Evolutionary conservation across 2,797 vertebrate species (phyloP).

Genomic region (Furcifer pardalis): DNA sequence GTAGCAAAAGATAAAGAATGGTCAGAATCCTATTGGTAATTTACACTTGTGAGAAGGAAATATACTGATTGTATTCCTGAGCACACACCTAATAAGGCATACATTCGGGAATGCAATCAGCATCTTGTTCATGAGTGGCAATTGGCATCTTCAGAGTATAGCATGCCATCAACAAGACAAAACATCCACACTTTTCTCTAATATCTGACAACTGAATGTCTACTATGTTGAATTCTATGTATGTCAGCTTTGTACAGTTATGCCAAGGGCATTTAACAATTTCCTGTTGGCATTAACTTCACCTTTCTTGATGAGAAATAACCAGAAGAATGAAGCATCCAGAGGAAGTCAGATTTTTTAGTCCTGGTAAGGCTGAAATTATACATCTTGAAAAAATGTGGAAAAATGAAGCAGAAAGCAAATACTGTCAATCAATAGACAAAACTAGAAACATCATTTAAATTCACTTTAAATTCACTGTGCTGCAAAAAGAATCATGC

Average conservation of each 20-base stretch:
- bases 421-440: background rate
- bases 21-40: background rate
- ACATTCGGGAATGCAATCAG: no score
- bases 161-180: background rate
- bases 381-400: background rate
- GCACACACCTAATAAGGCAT: no score
- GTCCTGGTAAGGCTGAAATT: background rate
- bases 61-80: no score
- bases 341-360: constrained; percentile 5
- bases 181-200: background rate
- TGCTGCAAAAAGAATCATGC: constrained; percentile 17
- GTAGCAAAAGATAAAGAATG: background rate
- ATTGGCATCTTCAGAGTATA: background rate
- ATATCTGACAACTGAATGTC: background rate
- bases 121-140: no score
- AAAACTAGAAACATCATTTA: accelerated
- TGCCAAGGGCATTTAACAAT: background rate
- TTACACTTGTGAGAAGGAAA: no score
- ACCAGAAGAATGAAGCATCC: background rate
- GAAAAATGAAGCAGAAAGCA: constrained; percentile 5
- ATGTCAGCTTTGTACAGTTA: background rate
- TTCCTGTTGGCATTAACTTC: background rate
- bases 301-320: background rate
- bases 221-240: background rate
- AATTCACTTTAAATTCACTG: constrained; percentile 31